Conservation (phyloP, 37 sponge, comb jelly and placozoan species). For the Hormiphora californensis region DNA sequence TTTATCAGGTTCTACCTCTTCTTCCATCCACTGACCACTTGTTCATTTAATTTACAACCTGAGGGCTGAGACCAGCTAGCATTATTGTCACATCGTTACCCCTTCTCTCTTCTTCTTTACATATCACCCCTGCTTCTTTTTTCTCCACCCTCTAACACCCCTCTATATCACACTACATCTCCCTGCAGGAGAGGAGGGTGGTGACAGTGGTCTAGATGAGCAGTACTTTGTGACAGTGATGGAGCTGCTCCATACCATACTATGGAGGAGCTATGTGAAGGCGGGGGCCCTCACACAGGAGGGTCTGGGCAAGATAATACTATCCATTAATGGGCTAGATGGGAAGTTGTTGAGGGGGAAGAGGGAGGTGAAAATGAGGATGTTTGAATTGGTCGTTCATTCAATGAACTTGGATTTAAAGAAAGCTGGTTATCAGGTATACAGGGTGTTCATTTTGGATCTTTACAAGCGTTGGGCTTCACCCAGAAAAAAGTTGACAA, state of each 20-base stretch:
- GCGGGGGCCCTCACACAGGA: background rate
- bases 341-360: background rate
- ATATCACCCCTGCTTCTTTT: too few relatives aligned
- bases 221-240: slow-evolving; percentile 26
- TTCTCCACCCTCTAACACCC: too few relatives aligned
- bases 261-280: slow-evolving; percentile 51
- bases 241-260: slow-evolving; percentile 42
- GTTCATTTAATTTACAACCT: too few relatives aligned
- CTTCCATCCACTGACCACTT: too few relatives aligned
- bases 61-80: too few relatives aligned
- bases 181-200: slow-evolving; percentile 11
- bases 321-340: slow-evolving; percentile 31
- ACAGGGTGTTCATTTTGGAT: too few relatives aligned
- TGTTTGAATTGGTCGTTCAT: slow-evolving; percentile 36
- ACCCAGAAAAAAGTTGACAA: too few relatives aligned
- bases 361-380: slow-evolving; percentile 20
- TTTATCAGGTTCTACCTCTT: too few relatives aligned
- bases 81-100: too few relatives aligned
- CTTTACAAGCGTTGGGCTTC: too few relatives aligned
- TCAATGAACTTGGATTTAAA: slow-evolving; percentile 52
- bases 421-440: slow-evolving; percentile 23
- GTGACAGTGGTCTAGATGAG: slow-evolving; percentile 33
- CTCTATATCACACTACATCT: too few relatives aligned
- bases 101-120: too few relatives aligned
- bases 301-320: background rate